Evolutionary conservation across 2,113 vertebrate genomes (phyloP).

Genomic region (Chloropsis hardwickii): DNA sequence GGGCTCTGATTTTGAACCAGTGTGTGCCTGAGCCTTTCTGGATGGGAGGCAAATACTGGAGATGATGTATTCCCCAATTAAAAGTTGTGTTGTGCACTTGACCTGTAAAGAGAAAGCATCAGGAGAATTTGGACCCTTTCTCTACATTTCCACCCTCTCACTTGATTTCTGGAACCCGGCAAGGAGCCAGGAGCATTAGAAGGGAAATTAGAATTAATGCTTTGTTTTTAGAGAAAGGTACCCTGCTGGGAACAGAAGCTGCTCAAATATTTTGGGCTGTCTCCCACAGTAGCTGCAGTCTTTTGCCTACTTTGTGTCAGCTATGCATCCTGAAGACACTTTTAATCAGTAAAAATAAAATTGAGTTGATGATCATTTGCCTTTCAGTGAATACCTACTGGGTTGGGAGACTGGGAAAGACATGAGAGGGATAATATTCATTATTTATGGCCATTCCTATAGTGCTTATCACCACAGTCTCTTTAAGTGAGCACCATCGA

Average conservation of each 20-base stretch:
- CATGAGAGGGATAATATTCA: slow-evolving; percentile 8
- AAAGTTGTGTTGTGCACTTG: background rate
- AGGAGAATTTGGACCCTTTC: background rate
- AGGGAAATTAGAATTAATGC: background rate
- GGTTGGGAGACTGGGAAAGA: background rate
- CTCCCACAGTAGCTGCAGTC: background rate
- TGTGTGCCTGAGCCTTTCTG: background rate
- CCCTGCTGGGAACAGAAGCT: background rate
- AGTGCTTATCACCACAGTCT: slow-evolving; percentile 18
- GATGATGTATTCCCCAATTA: background rate
- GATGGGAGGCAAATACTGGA: background rate
- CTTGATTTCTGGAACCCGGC: background rate
- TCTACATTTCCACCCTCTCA: background rate
- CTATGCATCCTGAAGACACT: background rate
- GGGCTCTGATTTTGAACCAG: background rate
- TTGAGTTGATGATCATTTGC: slow-evolving; percentile 22
- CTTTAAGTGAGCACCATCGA: background rate
- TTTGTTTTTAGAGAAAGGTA: background rate
- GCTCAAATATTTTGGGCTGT: background rate
- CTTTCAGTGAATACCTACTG: slow-evolving; percentile 6
- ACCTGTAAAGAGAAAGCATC: background rate
- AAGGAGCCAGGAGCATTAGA: background rate
- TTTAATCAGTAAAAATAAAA: slow-evolving; percentile 35
- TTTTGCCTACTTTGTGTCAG: background rate
- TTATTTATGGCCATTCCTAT: slow-evolving; percentile 58